A percentile compares a stretch with the other conserved stretches of the same genome.
phyloP scores from a whole-genome alignment of 1,140 invertebrate genomes.

The Papilio polytes region DNA sequence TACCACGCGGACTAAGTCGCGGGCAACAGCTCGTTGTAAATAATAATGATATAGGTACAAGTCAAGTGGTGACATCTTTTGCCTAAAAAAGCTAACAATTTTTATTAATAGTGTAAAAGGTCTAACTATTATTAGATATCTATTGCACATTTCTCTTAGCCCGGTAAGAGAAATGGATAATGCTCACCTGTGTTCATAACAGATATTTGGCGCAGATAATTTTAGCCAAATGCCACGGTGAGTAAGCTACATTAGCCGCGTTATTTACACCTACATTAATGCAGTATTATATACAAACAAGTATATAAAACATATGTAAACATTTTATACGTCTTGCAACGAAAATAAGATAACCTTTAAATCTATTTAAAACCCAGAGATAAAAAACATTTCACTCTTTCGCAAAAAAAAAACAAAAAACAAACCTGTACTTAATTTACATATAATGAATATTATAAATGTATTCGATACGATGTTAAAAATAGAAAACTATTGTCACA shows the following conservation, averaged over 20 bases:
- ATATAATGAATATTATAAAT: too few relatives aligned
- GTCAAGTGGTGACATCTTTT: neutral
- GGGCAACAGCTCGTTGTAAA: too few relatives aligned
- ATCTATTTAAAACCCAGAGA: neutral
- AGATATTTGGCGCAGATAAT: constrained; percentile 74
- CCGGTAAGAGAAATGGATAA: constrained; percentile 41
- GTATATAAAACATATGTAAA: constrained; percentile 6
- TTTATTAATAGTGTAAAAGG: too few relatives aligned
- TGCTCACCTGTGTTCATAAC: constrained; percentile 62
- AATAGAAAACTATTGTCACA: too few relatives aligned
- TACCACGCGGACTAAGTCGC: too few relatives aligned
- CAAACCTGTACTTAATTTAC: too few relatives aligned
- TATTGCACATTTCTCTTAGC: neutral
- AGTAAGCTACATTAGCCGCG: constrained; percentile 60
- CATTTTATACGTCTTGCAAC: neutral
- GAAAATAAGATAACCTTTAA: neutral
- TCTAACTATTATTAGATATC: neutral
- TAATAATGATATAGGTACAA: too few relatives aligned
- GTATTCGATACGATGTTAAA: too few relatives aligned
- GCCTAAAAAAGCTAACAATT: too few relatives aligned
- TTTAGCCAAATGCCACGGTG: constrained; percentile 72
- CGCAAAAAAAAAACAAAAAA: too few relatives aligned
- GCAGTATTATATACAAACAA: constrained; percentile 16
- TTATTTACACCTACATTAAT: constrained; percentile 46
- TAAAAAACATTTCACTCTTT: neutral